Conservation (phyloP, 2,113 vertebrate species). For the Phylloscopus whistleri region DNA sequence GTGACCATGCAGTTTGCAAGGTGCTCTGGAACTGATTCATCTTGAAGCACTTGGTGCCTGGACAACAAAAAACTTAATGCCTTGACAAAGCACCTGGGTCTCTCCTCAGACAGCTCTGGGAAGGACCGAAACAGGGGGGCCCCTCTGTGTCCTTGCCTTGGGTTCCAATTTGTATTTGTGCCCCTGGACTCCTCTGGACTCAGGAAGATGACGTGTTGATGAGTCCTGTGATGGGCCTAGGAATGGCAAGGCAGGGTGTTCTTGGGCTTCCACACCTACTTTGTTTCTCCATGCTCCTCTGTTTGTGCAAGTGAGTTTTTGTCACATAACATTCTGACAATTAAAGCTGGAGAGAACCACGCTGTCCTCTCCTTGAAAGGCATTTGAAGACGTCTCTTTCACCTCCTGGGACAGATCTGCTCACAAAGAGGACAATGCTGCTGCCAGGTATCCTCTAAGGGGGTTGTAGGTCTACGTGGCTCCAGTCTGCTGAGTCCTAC, state of each 20-base stretch:
- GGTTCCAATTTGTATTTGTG: not conserved
- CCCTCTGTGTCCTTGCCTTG: not conserved
- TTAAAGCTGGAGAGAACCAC: not conserved
- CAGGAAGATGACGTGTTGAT: not conserved
- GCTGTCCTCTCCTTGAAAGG: not conserved
- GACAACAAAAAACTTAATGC: not conserved
- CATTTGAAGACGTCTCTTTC: not conserved
- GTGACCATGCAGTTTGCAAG: not conserved
- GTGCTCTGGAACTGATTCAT: not conserved
- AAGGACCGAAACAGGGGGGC: not conserved
- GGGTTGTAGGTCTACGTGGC: not conserved
- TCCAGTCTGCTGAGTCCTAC: not conserved
- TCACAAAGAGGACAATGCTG: not conserved
- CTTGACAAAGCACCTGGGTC: not conserved
- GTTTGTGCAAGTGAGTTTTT: not conserved
- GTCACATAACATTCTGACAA: not conserved
- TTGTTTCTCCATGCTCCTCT: not conserved
- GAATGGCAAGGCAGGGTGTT: not conserved
- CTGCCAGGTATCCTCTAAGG: not conserved
- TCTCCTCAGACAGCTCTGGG: not conserved
- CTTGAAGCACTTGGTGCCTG: not conserved
- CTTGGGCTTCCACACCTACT: not conserved
- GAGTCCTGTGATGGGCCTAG: too few species aligned
- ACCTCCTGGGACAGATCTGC: not conserved
- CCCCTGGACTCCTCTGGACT: not conserved